Conservation (phyloP, 2,113 vertebrate genomes). For the Callorhinus ursinus region DNA sequence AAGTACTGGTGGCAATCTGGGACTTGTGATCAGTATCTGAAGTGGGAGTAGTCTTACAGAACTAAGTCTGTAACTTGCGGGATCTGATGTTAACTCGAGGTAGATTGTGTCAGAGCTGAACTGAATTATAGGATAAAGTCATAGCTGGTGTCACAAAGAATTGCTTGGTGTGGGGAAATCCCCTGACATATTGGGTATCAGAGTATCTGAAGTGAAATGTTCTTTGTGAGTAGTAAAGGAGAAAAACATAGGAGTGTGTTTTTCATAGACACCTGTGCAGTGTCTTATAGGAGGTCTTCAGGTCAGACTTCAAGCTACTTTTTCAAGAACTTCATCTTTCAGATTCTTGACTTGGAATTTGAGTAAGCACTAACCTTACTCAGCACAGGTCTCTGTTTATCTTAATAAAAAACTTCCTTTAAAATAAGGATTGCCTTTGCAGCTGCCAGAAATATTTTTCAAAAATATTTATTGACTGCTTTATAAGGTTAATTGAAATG, state of each 20-base stretch:
- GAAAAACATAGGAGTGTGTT: background rate
- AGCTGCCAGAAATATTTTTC: conserved; percentile 65
- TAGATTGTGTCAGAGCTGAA: background rate
- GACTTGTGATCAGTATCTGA: background rate
- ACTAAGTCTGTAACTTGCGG: background rate
- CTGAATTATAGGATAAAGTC: background rate
- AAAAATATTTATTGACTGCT: conserved; percentile 57
- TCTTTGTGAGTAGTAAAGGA: background rate
- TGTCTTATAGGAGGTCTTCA: background rate
- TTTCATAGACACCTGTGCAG: background rate
- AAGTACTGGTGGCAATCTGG: background rate
- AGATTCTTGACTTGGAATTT: conserved; percentile 49
- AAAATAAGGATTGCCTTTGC: conserved; percentile 26
- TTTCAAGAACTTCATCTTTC: conserved; percentile 5
- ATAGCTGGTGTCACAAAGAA: background rate
- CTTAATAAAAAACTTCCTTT: conserved; percentile 37
- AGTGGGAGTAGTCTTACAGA: background rate
- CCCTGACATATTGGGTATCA: background rate
- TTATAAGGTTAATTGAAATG: conserved; percentile 76
- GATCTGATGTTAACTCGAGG: background rate
- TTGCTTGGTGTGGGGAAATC: background rate
- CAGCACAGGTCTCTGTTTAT: background rate
- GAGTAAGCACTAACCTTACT: background rate
- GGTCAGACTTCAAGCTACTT: background rate
- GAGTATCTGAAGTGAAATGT: background rate